A percentile compares a stretch with the other conserved stretches of the same genome.
phyloP scores from a whole-genome alignment of 2,888 invertebrate species.

The Drosophila mimica region DNA sequence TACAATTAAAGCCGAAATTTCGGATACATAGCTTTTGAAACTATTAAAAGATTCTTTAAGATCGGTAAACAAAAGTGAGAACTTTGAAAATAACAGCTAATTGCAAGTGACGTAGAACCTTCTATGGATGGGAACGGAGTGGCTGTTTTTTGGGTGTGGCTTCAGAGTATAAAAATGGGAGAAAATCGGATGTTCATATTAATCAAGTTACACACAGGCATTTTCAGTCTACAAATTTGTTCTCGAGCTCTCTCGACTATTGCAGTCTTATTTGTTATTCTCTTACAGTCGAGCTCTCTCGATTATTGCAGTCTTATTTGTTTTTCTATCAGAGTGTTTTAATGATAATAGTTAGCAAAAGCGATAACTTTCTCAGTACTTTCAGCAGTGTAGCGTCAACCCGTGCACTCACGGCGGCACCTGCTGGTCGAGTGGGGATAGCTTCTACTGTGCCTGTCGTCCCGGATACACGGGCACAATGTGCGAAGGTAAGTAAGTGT shows the following conservation, averaged over 20 bases:
- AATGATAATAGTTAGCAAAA: constrained; percentile 6
- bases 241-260: not conserved
- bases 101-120: fast-evolving
- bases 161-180: not conserved
- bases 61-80: not conserved
- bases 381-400: constrained; percentile 90
- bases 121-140: not conserved
- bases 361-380: constrained; percentile 65
- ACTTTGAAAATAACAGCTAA: not conserved
- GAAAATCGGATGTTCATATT: not conserved
- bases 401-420: constrained; percentile 92
- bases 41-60: not conserved
- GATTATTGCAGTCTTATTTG: not conserved
- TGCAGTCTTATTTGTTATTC: not conserved
- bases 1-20: not conserved
- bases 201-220: not conserved
- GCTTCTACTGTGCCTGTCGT: constrained; percentile 92
- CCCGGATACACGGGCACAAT: constrained; percentile 92
- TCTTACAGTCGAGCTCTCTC: not conserved
- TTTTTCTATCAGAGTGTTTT: not conserved
- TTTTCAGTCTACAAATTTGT: too few relatives aligned
- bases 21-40: not conserved
- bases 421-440: constrained; percentile 91
- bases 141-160: not conserved
- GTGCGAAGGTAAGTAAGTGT: constrained; percentile 89